These are phyloP conservation scores for Baccha elongata DNA, from an alignment of 2,888 invertebrate genomes.

Conservation along the genomic window DNA sequence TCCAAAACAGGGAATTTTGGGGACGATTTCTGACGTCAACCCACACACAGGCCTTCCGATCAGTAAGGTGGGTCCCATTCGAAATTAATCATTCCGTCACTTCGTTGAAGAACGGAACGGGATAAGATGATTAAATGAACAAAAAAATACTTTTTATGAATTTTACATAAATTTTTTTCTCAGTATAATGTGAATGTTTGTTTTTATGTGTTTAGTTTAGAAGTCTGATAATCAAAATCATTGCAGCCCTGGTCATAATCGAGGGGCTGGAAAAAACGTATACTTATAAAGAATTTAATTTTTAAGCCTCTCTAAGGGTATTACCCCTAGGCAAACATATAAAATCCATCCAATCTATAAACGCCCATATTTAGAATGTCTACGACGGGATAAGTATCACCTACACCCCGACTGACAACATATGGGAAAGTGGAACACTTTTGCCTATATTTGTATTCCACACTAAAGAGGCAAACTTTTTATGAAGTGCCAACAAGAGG, in stretches of 20 bases:
- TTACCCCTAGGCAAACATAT: slow-evolving; percentile 38
- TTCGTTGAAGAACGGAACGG: too few species aligned
- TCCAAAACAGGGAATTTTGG: too few species aligned
- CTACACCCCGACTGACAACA: slow-evolving; percentile 51
- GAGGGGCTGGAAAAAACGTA: neutral
- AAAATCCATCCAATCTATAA: slow-evolving; percentile 48
- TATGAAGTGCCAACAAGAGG: slow-evolving; percentile 74
- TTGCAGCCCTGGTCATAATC: slow-evolving; percentile 32
- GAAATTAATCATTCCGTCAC: too few species aligned
- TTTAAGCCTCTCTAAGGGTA: slow-evolving; percentile 51
- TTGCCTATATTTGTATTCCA: slow-evolving; percentile 48
- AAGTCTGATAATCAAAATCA: slow-evolving; percentile 18
- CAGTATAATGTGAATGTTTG: too few species aligned
- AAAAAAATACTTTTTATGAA: neutral
- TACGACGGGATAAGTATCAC: slow-evolving; percentile 57
- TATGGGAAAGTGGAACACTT: slow-evolving; percentile 66
- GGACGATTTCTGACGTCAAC: too few species aligned
- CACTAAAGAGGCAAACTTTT: slow-evolving; percentile 72
- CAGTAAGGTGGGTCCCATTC: too few species aligned
- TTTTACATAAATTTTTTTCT: neutral
- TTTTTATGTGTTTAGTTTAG: too few species aligned
- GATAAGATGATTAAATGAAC: too few species aligned
- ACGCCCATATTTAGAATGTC: slow-evolving; percentile 60
- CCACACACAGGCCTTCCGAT: too few species aligned
- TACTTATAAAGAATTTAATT: slow-evolving; percentile 21